Base-by-base conservation (phyloP, 2,888 invertebrate species). In the Mechanitis mazaeus region DNA sequence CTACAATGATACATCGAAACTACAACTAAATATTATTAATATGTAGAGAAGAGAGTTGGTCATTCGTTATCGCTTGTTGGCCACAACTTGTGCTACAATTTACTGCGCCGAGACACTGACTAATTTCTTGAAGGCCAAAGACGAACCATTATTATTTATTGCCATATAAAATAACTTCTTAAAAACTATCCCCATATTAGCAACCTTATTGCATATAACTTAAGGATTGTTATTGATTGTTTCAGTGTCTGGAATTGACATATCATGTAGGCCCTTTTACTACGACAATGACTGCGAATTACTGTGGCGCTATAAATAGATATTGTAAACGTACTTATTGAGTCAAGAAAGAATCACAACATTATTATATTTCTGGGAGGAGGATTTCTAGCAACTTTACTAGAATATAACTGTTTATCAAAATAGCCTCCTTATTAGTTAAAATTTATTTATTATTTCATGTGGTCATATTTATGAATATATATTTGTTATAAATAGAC, bases 141-240 rank as follows among this genome's bases (percentile, higher is more conserved):
- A 84, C 80, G 84, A 84, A 81, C 85, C 87, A 86, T 85, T 87
- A 87, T 87, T 87, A 87, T 88, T 88, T 88, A 87, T 87, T 84
- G 75, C 85, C 81, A 75, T 85, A 85, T 84, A 80, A 80, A 83
- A 81, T 78, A 72, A 75, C 77, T 71, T 71, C 69, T 71, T 70
- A 69, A 28, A 58, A 64, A 65, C 64, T 65, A 61, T 58, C 63
- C 59, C 58, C 58, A 20, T 31, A 78, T 74, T 75, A 63, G 47
- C 65, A 64, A 76, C 81, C 75, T 75, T 85, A 81, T 67, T 58
- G 45, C 62, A 1, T 38, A 45, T n/a, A 3, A 20, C 60, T 38
- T 77, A 82, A 74, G 72, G 81, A 76, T 64, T 62, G 68, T 66
- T 79, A 20, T 20, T 20, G 1, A 20, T 77, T 75, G 58, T 65